Evolutionary conservation across 2,888 invertebrate species (phyloP), one percentile per base, ranked within the genome.

Genomic region (Oscheius sp.): DNA sequence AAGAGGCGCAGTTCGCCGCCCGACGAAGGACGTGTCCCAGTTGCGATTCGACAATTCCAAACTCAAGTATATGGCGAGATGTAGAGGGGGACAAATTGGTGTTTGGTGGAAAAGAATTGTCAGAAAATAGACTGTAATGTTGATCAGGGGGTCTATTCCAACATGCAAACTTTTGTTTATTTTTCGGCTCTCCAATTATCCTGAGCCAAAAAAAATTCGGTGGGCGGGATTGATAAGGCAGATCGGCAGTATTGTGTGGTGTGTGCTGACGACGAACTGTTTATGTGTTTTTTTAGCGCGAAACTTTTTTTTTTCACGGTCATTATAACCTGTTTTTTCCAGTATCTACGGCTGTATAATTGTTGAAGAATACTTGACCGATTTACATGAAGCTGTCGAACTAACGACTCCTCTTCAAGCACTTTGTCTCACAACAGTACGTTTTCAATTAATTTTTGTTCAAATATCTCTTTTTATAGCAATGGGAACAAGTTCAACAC

Each of bases 401-500:
- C 33, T 44, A 6, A 14, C 36, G 0, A 28, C 24, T 12, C 66
- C 56, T 1, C 56, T 66, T n/a, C 36, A 44, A 5, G 67, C 44
- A n/a, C 59, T 67, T 4, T 24, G n/a, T 5, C 26, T 67, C 3
- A 59, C 67, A 4, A 59, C 49, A 41, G 67, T 67, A 41, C 4
- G 14, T 41, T 6, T 17, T 41, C 20, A 9, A 36, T 14, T 36
- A 36, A 36, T 41, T 41, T 17, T 17, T 41, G 14, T 6, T 41
- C 14, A 41, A 41, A 41, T 20, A 12, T 36, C 14, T 14, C n/a
- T 36, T 38, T 49, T 4, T 61, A 49, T 24, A 75, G 75, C 72
- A 77, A 59, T 75, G 74, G 45, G 70, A 77, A 57, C 62, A 68
- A 0, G 44, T 77, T 12, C 72, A 77, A 8, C 65, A 74, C 2